Evolutionary conservation across 2,888 invertebrate species (phyloP).

Genomic region (Mylabris sibirica): DNA sequence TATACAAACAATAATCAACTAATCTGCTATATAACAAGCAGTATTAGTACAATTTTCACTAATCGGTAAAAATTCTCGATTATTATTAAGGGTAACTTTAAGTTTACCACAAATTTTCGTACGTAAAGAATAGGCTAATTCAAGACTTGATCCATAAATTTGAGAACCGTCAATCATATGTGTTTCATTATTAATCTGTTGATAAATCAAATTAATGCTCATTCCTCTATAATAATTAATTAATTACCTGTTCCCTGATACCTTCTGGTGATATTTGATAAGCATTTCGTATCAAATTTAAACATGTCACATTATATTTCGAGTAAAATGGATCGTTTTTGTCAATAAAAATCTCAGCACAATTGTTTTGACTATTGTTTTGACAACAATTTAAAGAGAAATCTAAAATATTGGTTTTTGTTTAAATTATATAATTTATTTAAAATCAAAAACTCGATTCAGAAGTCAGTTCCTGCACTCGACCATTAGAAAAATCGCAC

Average conservation of each 20-base stretch:
- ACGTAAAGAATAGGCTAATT: conserved; percentile 23
- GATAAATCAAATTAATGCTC: neutral
- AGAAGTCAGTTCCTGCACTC: no score
- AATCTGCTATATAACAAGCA: conserved; percentile 27
- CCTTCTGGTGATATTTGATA: neutral
- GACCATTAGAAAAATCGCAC: no score
- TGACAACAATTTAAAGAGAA: neutral
- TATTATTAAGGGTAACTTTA: conserved; percentile 4
- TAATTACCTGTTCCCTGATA: neutral
- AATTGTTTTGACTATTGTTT: conserved; percentile 17
- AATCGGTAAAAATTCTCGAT: conserved; percentile 23
- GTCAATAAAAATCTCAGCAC: conserved; percentile 54
- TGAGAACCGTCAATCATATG: conserved; percentile 33
- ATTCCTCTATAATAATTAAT: neutral
- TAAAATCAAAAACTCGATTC: no score
- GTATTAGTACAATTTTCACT: conserved; percentile 11
- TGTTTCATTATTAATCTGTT: conserved; percentile 30
- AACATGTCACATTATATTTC: conserved; percentile 51
- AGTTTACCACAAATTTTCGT: conserved; percentile 23
- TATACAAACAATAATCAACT: no score
- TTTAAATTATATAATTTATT: neutral
- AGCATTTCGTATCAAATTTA: conserved; percentile 54
- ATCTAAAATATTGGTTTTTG: neutral
- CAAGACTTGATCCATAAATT: conserved; percentile 28
- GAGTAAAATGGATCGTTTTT: conserved; percentile 52